phyloP scores from a whole-genome alignment of 2,113 vertebrate genomes.

The Nothoprocta perdicaria region DNA sequence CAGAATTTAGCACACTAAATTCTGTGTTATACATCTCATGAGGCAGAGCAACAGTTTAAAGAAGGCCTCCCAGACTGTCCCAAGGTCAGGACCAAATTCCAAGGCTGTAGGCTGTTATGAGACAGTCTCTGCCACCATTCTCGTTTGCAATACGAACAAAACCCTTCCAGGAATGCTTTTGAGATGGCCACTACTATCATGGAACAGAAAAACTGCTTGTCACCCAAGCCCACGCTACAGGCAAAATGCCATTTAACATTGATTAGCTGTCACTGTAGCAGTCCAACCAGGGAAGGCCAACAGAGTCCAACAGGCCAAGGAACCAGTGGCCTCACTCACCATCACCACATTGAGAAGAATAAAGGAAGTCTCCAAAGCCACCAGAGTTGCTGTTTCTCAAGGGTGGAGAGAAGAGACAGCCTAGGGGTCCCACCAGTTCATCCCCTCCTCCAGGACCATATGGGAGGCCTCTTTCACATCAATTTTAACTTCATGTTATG shows the following conservation, averaged over 20 bases:
- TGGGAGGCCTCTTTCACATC: not conserved
- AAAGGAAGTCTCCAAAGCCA: not conserved
- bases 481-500: not conserved
- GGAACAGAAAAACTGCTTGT: not conserved
- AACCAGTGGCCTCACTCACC: not conserved
- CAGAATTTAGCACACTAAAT: not conserved
- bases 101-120: not conserved
- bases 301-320: no score
- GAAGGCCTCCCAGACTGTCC: not conserved
- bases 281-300: not conserved
- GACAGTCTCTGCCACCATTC: not conserved
- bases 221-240: not conserved
- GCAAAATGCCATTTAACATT: not conserved
- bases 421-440: not conserved
- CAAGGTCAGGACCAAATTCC: not conserved
- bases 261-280: not conserved
- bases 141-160: not conserved
- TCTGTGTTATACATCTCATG: not conserved
- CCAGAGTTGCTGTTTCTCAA: not conserved
- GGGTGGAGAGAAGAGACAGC: not conserved
- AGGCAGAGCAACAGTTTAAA: not conserved
- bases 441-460: accelerated
- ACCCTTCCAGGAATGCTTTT: not conserved
- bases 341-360: not conserved
- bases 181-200: not conserved